Base-by-base conservation (phyloP, 2,888 invertebrate genomes). In the Chrysolina americana region DNA sequence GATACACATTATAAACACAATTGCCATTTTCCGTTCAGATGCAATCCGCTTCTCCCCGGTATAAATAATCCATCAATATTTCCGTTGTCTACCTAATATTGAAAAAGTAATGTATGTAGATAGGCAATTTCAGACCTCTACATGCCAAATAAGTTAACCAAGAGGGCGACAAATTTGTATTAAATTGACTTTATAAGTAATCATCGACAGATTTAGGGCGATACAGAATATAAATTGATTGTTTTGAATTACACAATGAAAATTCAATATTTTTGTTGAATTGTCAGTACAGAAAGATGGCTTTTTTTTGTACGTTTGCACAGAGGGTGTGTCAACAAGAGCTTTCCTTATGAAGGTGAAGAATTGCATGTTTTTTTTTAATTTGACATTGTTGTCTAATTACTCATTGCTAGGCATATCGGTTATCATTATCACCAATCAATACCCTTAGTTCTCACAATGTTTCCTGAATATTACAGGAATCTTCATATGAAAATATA, bases 81-180 rank as follows among this genome's bases (percentile, higher is more conserved):
- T 59, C n/a, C 59, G 59, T 59, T 59, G 59, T 59, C 59, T 59
- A 59, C 59, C 59, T 50, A 68, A 68, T 68, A 68, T 68, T 53
- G 53, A 68, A 68, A 36, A 68, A 53, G 41, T 68, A 68, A 68
- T 68, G 17, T 68, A 68, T 68, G 68, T 53, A 68, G 28, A 68
- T 68, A 68, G 68, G 53, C 68, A 68, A 68, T 68, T 68, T 53
- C 53, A 41, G 41, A 19, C 53, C 48, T 53, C 41, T 68, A 56
- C 56, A 68, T 53, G 53, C 36, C 68, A 68, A 68, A 68, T 68
- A 68, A 28, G 68, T 68, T 68, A 68, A 36, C 53, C 48, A 53
- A 47, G 53, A 53, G 50, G 41, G 68, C 15, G 41, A 68, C 68
- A 68, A 17, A 68, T 68, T 68, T 68, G 4, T 50, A 68, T 68